Evolutionary conservation across 64 coral and sea anemone species (phyloP), one percentile per base, ranked within the genome.

Genomic region (Hydrozoanthus tunicans): DNA sequence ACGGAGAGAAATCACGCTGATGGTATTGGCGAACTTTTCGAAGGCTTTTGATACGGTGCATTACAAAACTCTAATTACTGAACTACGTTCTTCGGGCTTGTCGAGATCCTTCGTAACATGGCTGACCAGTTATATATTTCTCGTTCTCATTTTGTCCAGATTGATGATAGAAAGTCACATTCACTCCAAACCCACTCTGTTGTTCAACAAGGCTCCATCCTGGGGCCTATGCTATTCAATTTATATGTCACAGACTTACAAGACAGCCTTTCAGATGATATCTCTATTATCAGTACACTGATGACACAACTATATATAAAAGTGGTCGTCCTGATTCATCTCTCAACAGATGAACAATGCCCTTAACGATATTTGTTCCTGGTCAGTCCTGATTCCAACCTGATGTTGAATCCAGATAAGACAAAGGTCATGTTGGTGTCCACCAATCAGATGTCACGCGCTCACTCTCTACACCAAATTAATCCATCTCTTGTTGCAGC

Each of bases 181-280:
- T 32, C 59, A 59, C 64, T 57, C 1, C 81, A 20, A 5, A 64
- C 79, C 6, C 52, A 54, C 15, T 92, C 78, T 90, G 94, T 70
- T 78, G 90, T 95, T 7, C 90, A 66, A 10, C 90, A 95, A 25
- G 90, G 90, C 6, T 95, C 93, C 7, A 91, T 95, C 15, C 15
- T 92, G 14, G 90, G 90, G 9, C 90, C 93, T 58, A 13, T 95
- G 83, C 15, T 95, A 6, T 93, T 96, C 23, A 92, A 95, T 64
- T 70, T 95, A 10, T 92, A 93, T 58, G 91, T 90, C 9, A 1
- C 94, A 70, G 94, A 93, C 23, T 43, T 95, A 9, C 91, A 78
- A 58, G 86, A 90, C 10, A 17, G 71, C 64, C 68, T 93, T 6
- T 79, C 83, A 11, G 23, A 25, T 53, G 11, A 82, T 43, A 76